Percentiles rank a stretch among this genome's conserved stretches.
phyloP scores from a whole-genome alignment of 2,797 vertebrate genomes.

The Rhabdomys pumilio region DNA sequence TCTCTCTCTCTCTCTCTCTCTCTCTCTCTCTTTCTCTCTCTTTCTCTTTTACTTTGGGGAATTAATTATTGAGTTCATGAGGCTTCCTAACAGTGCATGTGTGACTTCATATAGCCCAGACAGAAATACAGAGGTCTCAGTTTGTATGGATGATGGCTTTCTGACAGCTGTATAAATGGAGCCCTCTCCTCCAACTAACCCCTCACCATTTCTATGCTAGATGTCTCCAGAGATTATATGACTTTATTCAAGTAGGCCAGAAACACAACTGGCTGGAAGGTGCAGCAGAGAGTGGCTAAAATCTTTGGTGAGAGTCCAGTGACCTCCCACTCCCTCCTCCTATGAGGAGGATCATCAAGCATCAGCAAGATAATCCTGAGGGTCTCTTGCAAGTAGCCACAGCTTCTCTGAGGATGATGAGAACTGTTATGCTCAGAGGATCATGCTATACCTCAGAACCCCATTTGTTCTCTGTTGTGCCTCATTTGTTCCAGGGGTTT shows the following conservation, averaged over 20 bases:
- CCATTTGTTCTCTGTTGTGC: background rate
- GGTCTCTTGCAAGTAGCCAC: background rate
- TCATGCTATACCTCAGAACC: background rate
- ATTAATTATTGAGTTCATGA: background rate
- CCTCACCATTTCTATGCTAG: background rate
- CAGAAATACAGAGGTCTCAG: too few species aligned
- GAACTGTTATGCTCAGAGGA: background rate
- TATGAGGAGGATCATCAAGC: background rate
- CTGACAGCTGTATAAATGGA: background rate
- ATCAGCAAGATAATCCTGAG: background rate
- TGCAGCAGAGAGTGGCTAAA: background rate
- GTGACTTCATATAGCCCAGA: background rate
- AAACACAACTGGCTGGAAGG: background rate
- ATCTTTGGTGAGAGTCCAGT: too few species aligned
- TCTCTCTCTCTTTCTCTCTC: background rate
- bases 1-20: too few species aligned
- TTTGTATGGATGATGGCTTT: background rate
- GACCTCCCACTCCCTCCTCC: background rate
- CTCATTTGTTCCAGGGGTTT: background rate
- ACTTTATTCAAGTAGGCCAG: background rate
- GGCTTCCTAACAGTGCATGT: background rate
- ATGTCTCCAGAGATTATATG: background rate
- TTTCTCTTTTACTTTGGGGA: too few species aligned
- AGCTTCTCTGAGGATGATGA: background rate
- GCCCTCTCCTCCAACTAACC: background rate